A percentile compares a stretch with the other conserved stretches of the same genome.
phyloP scores from a whole-genome alignment of 1,140 invertebrate species.

The Anthonomus grandis region DNA sequence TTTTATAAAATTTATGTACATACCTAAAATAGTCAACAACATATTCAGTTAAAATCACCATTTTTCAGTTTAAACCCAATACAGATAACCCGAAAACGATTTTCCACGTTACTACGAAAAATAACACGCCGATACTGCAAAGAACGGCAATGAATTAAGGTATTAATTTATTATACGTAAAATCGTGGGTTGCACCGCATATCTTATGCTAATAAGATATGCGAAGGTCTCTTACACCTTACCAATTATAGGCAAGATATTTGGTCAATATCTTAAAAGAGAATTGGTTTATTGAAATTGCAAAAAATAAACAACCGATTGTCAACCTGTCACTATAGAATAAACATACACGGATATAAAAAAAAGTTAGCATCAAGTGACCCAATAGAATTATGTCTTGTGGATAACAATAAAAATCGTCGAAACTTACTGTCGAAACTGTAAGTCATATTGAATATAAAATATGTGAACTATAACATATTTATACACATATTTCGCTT shows the following conservation, averaged over 20 bases:
- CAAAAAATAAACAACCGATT: too few relatives aligned
- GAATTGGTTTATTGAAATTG: too few relatives aligned
- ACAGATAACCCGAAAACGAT: not conserved
- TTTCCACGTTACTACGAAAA: not conserved
- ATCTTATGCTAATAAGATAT: conserved; percentile 16
- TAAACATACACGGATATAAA: too few relatives aligned
- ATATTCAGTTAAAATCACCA: conserved; percentile 12
- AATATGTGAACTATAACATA: too few relatives aligned
- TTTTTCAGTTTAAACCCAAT: not conserved
- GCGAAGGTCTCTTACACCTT: conserved; percentile 4
- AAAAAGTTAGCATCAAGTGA: too few relatives aligned
- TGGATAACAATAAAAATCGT: too few relatives aligned
- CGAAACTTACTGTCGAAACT: too few relatives aligned
- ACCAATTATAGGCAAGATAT: conserved; percentile 7
- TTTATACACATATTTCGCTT: too few relatives aligned
- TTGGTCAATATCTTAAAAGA: too few relatives aligned
- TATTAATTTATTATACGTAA: conserved; percentile 8
- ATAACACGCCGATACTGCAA: not conserved
- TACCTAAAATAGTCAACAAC: conserved; percentile 15
- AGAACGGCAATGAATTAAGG: conserved; percentile 1
- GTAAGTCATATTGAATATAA: too few relatives aligned
- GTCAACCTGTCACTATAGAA: too few relatives aligned
- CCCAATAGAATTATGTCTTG: too few relatives aligned
- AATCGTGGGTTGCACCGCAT: conserved; percentile 4
- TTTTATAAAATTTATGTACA: not conserved